Base-by-base conservation (phyloP, 2,888 invertebrate species). In the Pycnomerus fuliginosus region DNA sequence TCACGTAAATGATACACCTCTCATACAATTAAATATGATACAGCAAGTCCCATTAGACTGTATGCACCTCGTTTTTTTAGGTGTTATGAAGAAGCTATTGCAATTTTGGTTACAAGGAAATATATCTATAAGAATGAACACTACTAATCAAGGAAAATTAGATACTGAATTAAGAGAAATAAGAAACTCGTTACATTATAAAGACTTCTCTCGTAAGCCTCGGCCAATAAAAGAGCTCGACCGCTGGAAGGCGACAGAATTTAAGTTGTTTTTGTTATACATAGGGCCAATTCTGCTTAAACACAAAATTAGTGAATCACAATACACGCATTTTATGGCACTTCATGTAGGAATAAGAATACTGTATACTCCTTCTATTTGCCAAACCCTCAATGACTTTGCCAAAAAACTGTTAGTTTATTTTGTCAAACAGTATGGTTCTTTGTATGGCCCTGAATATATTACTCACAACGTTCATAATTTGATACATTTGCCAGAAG, bases 171-270 rank as follows among this genome's bases (percentile, higher is more conserved):
- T 34, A 24, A n/a, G 10, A 5, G 8, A 33, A 10, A 33, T 33
- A 7, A 3, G 14, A 11, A 7, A 27, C n/a, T 20, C 16, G 3
- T 14, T 5, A 20, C 7, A 14, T 16, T 28, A 20, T 12, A 44
- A 13, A 16, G 59, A 58, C 37, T 58, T 58, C 44, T 31, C 27
- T 11, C 20, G 52, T 33, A 48, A 44, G 44, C 49, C 52, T 12
- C 33, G 53, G 39, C 13, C 38, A 12, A 30, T 60, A n/a, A 14
- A 38, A n/a, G 49, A 53, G 11, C 36, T 45, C 15, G 30, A 46
- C 10, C 31, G 40, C 12, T 59, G 52, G 48, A 57, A 60, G 44
- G 56, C 54, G 12, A 53, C 54, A 8, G 56, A 56, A 41, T 55
- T 50, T 22, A 34, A 55, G 20, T 24, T 40, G 17, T 52, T 58